phyloP scores from a whole-genome alignment of 2,888 invertebrate species.

The Drosophila kokeensis region DNA sequence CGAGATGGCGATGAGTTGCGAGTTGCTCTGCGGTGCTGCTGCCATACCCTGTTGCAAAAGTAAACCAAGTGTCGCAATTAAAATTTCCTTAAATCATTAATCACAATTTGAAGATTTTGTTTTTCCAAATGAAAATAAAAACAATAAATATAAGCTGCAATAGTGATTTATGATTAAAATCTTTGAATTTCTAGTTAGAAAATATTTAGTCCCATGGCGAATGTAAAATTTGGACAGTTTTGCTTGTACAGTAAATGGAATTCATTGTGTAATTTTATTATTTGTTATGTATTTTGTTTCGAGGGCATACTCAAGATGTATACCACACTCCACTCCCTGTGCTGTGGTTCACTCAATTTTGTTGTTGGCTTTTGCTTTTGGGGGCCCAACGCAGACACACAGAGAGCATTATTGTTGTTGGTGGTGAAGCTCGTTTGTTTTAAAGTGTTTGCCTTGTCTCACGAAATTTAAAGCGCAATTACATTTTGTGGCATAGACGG shows the following conservation, averaged over 20 bases:
- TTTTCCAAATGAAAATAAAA: not conserved
- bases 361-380: not conserved
- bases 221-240: not conserved
- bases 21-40: not conserved
- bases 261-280: not conserved
- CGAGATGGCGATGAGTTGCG: not conserved
- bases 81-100: not conserved
- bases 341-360: not conserved
- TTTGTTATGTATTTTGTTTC: not conserved
- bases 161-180: no score
- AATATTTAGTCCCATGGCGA: not conserved
- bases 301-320: not conserved
- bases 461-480: conserved; percentile 72
- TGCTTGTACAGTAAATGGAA: not conserved
- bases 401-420: conserved; percentile 12
- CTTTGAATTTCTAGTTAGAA: no score
- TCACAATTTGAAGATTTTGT: not conserved
- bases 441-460: conserved; percentile 48
- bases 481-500: conserved; percentile 71
- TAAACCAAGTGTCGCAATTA: not conserved
- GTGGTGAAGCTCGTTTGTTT: conserved; percentile 37
- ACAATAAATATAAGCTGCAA: not conserved
- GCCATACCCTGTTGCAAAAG: conserved; percentile 9
- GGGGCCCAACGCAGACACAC: conserved; percentile 11
- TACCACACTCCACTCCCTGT: not conserved